phyloP scores from a whole-genome alignment of 2,113 vertebrate species.

The Orthonyx spaldingii region DNA sequence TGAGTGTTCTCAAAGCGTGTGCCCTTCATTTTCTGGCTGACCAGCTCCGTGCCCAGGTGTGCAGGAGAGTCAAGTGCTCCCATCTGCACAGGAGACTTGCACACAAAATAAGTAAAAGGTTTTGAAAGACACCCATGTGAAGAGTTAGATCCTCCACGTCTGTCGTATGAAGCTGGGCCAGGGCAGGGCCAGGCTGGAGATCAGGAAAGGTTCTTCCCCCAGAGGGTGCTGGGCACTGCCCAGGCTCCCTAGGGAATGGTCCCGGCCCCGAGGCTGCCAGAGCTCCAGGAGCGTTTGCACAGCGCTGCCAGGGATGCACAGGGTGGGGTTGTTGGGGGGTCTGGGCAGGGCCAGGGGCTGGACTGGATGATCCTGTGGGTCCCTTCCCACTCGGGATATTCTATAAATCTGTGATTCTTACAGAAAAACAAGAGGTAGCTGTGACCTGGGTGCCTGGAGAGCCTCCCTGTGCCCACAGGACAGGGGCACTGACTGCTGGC shows the following conservation, averaged over 20 bases:
- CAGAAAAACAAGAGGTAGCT: background rate
- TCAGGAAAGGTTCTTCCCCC: background rate
- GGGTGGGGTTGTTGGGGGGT: background rate
- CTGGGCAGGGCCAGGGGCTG: accelerated
- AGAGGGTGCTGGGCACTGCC: background rate
- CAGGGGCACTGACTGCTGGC: background rate
- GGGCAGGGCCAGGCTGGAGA: accelerated
- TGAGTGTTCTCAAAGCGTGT: background rate
- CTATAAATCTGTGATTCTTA: background rate
- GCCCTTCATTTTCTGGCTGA: background rate
- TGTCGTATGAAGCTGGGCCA: background rate
- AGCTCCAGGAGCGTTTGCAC: background rate
- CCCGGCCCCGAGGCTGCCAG: background rate
- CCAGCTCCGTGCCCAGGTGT: background rate
- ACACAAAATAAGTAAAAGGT: background rate
- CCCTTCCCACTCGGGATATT: background rate
- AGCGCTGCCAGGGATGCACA: background rate
- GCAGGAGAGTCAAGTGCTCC: background rate
- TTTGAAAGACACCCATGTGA: background rate
- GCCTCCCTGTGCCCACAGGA: background rate
- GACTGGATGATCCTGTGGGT: accelerated
- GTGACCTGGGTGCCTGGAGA: background rate
- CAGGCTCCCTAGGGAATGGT: background rate
- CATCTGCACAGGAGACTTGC: background rate
- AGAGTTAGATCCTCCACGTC: background rate